phyloP scores from a whole-genome alignment of 2,888 invertebrate genomes.

The Tillus elongatus region DNA sequence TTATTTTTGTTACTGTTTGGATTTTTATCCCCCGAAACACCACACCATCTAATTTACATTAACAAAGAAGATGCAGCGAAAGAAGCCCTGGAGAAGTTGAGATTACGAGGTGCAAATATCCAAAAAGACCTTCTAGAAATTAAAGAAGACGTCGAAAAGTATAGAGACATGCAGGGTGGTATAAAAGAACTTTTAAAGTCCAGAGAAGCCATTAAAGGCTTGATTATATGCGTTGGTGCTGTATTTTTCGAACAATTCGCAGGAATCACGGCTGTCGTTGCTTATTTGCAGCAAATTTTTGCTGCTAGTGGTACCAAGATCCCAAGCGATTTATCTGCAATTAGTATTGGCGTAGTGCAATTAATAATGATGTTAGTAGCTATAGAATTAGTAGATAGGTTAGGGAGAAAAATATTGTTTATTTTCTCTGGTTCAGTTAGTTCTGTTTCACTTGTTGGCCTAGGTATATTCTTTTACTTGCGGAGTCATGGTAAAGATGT shows the following conservation, averaged over 20 bases:
- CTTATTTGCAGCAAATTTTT: slow-evolving; percentile 67
- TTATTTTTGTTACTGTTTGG: slow-evolving; percentile 23
- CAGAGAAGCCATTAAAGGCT: slow-evolving; percentile 27
- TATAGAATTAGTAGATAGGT: slow-evolving; percentile 64
- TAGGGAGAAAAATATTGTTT: slow-evolving; percentile 63
- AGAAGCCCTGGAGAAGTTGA: slow-evolving; percentile 52
- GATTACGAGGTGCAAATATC: slow-evolving; percentile 14
- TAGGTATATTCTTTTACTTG: slow-evolving; percentile 44
- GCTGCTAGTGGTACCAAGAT: slow-evolving; percentile 35
- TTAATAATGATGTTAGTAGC: slow-evolving; percentile 58
- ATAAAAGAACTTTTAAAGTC: slow-evolving; percentile 16
- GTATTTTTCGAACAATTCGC: slow-evolving; percentile 35
- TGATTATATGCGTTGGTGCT: slow-evolving; percentile 35
- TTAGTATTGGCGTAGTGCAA: slow-evolving; percentile 69
- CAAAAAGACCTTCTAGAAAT: slow-evolving; percentile 23
- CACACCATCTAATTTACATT: slow-evolving; percentile 25
- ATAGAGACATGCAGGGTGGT: slow-evolving; percentile 12
- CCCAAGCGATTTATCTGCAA: slow-evolving; percentile 56
- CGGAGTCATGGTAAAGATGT: slow-evolving; percentile 46
- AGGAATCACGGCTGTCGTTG: slow-evolving; percentile 68
- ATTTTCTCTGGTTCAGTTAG: slow-evolving; percentile 59
- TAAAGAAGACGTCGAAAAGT: slow-evolving; percentile 15
- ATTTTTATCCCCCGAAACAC: slow-evolving; percentile 25
- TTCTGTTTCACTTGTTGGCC: slow-evolving; percentile 48
- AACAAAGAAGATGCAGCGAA: slow-evolving; percentile 51